Conservation (phyloP, 2,888 invertebrate genomes). For the Amphimallon solstitiale region DNA sequence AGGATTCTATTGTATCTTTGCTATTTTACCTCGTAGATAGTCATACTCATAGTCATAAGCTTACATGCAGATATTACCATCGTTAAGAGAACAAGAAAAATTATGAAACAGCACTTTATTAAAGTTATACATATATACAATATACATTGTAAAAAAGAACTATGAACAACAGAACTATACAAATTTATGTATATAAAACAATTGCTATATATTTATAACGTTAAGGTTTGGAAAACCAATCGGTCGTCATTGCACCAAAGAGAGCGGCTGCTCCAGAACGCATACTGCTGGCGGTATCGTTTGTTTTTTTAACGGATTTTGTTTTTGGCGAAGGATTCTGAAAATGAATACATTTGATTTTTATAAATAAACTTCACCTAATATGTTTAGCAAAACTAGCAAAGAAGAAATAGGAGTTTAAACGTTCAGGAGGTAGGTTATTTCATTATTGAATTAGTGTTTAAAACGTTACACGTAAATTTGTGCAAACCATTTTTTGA, state of each 20-base stretch:
- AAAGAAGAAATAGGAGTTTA: no score
- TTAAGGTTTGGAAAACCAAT: slow-evolving; percentile 73
- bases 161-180: slow-evolving; percentile 28
- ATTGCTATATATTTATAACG: slow-evolving; percentile 34
- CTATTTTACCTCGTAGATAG: no score
- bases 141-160: slow-evolving; percentile 10
- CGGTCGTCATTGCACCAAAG: slow-evolving; percentile 84
- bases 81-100: no score
- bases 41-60: no score
- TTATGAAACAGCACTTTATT: slow-evolving; percentile 26
- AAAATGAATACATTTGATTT: slow-evolving; percentile 6
- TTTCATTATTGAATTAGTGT: no score
- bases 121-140: slow-evolving; percentile 30
- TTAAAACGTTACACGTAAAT: no score
- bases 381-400: no score
- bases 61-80: no score
- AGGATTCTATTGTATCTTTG: no score
- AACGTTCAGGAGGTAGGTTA: no score
- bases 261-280: slow-evolving; percentile 83
- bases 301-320: slow-evolving; percentile 54
- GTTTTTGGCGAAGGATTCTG: slow-evolving; percentile 36
- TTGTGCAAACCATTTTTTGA: no score
- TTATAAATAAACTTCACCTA: not conserved
- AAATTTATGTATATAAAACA: slow-evolving; percentile 30
- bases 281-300: slow-evolving; percentile 64